phyloP scores from a whole-genome alignment of 2,113 vertebrate genomes.

The Panthera uncia region DNA sequence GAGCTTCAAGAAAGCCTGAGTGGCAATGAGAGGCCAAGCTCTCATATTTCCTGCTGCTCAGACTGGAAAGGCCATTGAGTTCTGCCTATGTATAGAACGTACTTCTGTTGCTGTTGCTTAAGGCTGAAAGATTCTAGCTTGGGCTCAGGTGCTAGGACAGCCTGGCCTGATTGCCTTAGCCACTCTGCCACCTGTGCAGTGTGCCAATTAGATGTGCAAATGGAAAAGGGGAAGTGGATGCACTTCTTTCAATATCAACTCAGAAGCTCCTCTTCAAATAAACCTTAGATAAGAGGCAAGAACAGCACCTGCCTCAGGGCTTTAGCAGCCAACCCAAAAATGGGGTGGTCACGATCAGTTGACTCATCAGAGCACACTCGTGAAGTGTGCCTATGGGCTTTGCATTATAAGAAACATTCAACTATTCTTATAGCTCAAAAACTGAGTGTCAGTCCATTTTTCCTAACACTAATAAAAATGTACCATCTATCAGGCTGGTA shows the following conservation, averaged over 20 bases:
- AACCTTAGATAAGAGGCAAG: slow-evolving; percentile 37
- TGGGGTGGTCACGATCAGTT: background rate
- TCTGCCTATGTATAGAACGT: slow-evolving; percentile 48
- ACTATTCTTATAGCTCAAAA: slow-evolving; percentile 20
- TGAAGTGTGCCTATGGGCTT: background rate
- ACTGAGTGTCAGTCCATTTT: background rate
- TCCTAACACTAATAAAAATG: background rate
- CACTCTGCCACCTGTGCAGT: slow-evolving; percentile 16
- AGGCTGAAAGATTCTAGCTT: slow-evolving; percentile 24
- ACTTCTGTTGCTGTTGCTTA: background rate
- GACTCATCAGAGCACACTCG: background rate
- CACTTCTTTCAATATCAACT: slow-evolving; percentile 35
- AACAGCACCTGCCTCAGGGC: slow-evolving; percentile 20
- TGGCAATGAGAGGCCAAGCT: background rate
- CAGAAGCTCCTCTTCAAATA: slow-evolving; percentile 51
- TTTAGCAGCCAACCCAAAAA: slow-evolving; percentile 13
- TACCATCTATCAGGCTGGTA: background rate
- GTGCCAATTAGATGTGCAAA: slow-evolving; percentile 42
- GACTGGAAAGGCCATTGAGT: background rate
- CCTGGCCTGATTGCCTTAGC: slow-evolving; percentile 29
- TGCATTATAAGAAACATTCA: slow-evolving; percentile 29
- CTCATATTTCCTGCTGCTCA: background rate
- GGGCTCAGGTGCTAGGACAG: slow-evolving; percentile 6
- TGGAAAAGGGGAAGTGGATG: background rate
- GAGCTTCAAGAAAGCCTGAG: slow-evolving; percentile 50